Conservation (phyloP, 1,140 invertebrate species). For the Holcopasites calliopsidis region DNA sequence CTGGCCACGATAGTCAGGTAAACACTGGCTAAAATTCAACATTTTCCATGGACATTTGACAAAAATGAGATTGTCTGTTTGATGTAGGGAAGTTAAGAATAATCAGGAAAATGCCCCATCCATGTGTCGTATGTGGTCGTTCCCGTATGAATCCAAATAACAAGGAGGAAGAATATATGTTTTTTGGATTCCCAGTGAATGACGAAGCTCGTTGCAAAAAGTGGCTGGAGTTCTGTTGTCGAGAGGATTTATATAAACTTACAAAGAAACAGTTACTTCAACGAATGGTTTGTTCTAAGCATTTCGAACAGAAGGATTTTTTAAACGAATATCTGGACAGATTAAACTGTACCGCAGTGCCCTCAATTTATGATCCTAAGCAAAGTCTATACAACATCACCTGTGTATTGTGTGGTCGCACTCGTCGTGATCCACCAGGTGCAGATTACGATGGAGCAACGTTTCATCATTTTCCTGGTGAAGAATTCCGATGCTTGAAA, state of each 20-base stretch:
- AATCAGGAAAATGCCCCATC: slow-evolving; percentile 76
- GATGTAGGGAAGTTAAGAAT: slow-evolving; percentile 31
- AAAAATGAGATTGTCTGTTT: slow-evolving; percentile 48
- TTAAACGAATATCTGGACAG: slow-evolving; percentile 75
- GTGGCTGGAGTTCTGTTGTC: slow-evolving; percentile 77
- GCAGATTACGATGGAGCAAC: slow-evolving; percentile 72
- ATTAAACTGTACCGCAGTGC: slow-evolving; percentile 72
- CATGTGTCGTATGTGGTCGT: slow-evolving; percentile 78
- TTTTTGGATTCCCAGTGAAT: slow-evolving; percentile 78
- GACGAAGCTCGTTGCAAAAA: slow-evolving; percentile 73
- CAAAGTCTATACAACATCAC: slow-evolving; percentile 77
- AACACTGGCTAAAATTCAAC: not conserved
- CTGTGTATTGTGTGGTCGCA: slow-evolving; percentile 74
- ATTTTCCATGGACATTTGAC: not conserved
- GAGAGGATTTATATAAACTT: slow-evolving; percentile 77
- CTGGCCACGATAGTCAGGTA: not conserved
- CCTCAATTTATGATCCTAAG: slow-evolving; percentile 76
- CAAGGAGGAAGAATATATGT: slow-evolving; percentile 76
- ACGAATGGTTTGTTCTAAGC: slow-evolving; percentile 78
- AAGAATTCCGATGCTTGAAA: slow-evolving; percentile 77
- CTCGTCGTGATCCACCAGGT: slow-evolving; percentile 70
- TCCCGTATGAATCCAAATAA: slow-evolving; percentile 79
- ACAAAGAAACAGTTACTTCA: slow-evolving; percentile 76
- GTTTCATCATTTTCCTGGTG: slow-evolving; percentile 78
- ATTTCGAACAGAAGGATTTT: slow-evolving; percentile 73